These are phyloP conservation scores for Propsilocerus akamusi DNA, from an alignment of 1,140 invertebrate genomes.

Conservation along the genomic window DNA sequence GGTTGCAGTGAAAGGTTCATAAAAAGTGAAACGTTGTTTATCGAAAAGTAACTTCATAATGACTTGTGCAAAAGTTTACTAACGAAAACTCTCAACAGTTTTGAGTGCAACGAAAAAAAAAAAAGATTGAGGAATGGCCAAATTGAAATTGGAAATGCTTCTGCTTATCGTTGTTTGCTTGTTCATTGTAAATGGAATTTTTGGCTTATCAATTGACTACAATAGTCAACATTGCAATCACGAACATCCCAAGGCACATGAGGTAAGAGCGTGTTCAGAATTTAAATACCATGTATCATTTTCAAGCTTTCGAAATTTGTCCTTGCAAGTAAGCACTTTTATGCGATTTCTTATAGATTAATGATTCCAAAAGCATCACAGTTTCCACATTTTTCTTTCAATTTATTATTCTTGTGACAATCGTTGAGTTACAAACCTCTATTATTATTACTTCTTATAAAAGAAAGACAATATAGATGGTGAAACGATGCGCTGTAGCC, in stretches of 20 bases:
- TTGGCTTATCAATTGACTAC: background rate
- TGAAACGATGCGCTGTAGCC: too few relatives aligned
- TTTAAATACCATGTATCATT: background rate
- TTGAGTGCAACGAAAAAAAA: too few relatives aligned
- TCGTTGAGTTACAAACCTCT: background rate
- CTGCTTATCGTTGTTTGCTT: too few relatives aligned
- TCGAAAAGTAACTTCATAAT: too few relatives aligned
- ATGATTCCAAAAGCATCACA: background rate
- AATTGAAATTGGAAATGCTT: too few relatives aligned
- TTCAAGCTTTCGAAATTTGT: background rate
- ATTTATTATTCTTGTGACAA: background rate
- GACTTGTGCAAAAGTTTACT: too few relatives aligned
- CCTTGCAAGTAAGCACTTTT: background rate
- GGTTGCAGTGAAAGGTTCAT: too few relatives aligned
- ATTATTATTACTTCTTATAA: background rate
- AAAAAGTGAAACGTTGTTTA: too few relatives aligned
- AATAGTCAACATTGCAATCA: constrained; percentile 19
- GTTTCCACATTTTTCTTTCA: background rate
- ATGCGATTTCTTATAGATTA: background rate
- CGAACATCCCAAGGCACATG: constrained; percentile 20
- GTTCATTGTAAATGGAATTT: too few relatives aligned
- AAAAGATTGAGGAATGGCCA: too few relatives aligned
- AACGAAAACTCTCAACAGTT: too few relatives aligned
- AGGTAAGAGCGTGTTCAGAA: constrained; percentile 14
- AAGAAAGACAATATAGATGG: too few relatives aligned